Base-by-base conservation (phyloP, 2,113 vertebrate genomes). In the Collichthys lucidus region DNA sequence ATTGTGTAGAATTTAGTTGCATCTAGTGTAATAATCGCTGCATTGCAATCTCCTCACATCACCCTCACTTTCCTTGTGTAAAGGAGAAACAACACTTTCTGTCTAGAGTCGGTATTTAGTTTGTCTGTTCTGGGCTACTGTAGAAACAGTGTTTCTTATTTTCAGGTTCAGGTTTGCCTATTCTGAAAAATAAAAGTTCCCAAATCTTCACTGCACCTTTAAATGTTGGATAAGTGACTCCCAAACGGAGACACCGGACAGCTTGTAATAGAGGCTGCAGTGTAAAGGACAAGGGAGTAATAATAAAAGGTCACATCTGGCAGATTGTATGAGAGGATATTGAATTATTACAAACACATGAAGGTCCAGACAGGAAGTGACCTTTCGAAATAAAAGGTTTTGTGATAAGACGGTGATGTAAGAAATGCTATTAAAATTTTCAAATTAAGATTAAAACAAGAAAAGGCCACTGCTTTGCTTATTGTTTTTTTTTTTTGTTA, bases 261-360 rank as follows among this genome's bases (percentile, higher is more conserved):
- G 24, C 47, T 59, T 31, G 29, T 10, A 17, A 77, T 0, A 29
- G 14, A 59, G 22, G 15, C 24, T 19, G 35, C 7, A 8, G n/a
- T 15, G 49, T 24, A 79, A 65, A 75, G 20, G 61, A 70, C 57
- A 68, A 14, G 62, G 19, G 24, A 49, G 14, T 24, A 55, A 59
- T 76, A 67, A 82, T 40, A 84, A 92, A 88, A 88, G 89, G 91
- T 86, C 89, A 87, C 56, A 74, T 69, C 76, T 79, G 86, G 72
- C 65, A 79, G 20, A 79, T 46, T 56, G 31, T 70, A 4, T 1
- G 46, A 66, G 35, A 42, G 47, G 57, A 42, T 24, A 62, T 11
- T 68, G 31, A 20, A 31, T 81, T 74, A 52, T 35, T 82, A 42
- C 80, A 55, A 83, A 83, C 56, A 55, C 42, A 53, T 11, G 22